Evolutionary conservation across 2,888 invertebrate genomes (phyloP), one percentile per base, ranked within the genome.

Genomic region (Phalera bucephala): DNA sequence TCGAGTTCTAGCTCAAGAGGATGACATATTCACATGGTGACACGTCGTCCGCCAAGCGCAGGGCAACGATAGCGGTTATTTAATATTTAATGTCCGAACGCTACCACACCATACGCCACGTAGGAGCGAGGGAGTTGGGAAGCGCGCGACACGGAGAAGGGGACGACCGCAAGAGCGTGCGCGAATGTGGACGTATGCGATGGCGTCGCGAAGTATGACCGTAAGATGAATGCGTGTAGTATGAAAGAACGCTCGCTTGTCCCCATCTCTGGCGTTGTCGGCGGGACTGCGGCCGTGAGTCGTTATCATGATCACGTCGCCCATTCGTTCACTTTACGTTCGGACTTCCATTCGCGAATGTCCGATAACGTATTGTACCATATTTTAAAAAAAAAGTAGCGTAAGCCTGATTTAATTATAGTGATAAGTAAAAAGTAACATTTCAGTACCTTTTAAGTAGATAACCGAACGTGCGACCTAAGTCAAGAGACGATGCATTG

Each of bases 391-490:
- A n/a, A n/a, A 78, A 75, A 75, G 70, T 87, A 88, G 84, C 48
- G 40, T 86, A 84, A 84, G 84, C 79, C 76, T 82, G 80, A 83
- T 77, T 72, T 82, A 79, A 81, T 80, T 54, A 72, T 88, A 88
- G 84, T 75, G 72, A 74, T 88, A 86, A 78, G 80, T 83, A 78
- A 85, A 78, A 79, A 78, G 64, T 83, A 79, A 81, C 69, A 78
- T 81, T 86, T 78, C 81, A 79, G 86, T 88, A 88, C 83, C 84
- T 87, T 80, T 78, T 84, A 87, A 86, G 85, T 88, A 88, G 85
- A 82, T 80, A 87, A 81, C 84, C 81, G 84, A 88, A 86, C 84
- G 82, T 84, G 88, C 87, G 88, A 87, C 88, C 86, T 87, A 84
- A 88, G 88, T 89, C 89, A 88, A 80, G 80, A 78, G 79, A 81